These are phyloP conservation scores for Electrona antarctica DNA, from an alignment of 2,113 vertebrate species.

Conservation along the genomic window DNA sequence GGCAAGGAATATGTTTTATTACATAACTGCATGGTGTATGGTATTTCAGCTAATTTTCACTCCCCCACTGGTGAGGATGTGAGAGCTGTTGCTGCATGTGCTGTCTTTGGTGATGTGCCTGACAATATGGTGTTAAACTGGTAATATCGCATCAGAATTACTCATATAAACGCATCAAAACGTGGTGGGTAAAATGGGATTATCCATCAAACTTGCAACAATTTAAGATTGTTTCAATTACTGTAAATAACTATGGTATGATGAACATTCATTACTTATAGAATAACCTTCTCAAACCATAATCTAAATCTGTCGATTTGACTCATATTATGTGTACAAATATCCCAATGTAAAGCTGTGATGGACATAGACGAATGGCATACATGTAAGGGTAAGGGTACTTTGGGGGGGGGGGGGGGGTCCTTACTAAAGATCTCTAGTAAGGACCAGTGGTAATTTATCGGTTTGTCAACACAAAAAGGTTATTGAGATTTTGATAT, in stretches of 20 bases:
- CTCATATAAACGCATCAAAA: no score
- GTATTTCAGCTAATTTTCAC: slow-evolving; percentile 13
- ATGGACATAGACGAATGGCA: slow-evolving; percentile 8
- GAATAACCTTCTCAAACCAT: slow-evolving; percentile 16
- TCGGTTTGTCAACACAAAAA: slow-evolving; percentile 17
- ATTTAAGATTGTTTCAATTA: slow-evolving; percentile 2
- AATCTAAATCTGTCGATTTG: slow-evolving; percentile 33
- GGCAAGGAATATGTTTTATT: slow-evolving; percentile 36
- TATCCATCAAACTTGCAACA: neutral
- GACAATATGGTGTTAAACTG: neutral
- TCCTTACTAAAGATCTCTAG: slow-evolving; percentile 15
- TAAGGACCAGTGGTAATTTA: slow-evolving; percentile 12
- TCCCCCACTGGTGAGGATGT: neutral
- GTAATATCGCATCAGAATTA: no score
- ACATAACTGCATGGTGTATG: slow-evolving; percentile 35
- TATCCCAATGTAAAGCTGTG: slow-evolving; percentile 30
- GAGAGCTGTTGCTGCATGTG: neutral
- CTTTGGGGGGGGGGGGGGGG: no score
- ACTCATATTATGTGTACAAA: slow-evolving; percentile 39
- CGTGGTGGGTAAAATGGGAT: neutral
- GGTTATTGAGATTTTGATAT: slow-evolving; percentile 20
- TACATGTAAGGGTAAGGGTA: no score
- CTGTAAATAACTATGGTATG: neutral
- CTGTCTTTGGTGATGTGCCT: slow-evolving; percentile 8
- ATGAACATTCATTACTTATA: neutral